Evolutionary conservation across 2,888 invertebrate species (phyloP).

Genomic region (Dioctria linearis): DNA sequence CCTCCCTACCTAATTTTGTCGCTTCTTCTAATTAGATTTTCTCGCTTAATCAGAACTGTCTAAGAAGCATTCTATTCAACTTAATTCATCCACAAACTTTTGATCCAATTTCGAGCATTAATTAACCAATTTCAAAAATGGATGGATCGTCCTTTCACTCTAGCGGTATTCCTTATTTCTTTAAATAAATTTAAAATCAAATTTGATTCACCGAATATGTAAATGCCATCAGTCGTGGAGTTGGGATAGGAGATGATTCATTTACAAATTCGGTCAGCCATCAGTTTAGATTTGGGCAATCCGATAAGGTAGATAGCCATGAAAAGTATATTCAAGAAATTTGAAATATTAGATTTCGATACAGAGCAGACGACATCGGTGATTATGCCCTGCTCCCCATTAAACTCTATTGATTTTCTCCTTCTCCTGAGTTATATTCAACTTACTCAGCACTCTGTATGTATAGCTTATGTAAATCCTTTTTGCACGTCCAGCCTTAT

Average conservation of each 20-base stretch:
- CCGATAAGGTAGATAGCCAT: slow-evolving; percentile 15
- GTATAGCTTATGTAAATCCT: slow-evolving; percentile 8
- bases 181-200: slow-evolving; percentile 8
- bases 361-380: slow-evolving; percentile 1
- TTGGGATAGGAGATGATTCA: too few species aligned
- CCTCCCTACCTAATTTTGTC: slow-evolving; percentile 25
- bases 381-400: neutral
- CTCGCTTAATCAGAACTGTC: slow-evolving; percentile 3
- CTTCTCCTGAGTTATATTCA: neutral
- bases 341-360: slow-evolving; percentile 34
- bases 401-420: slow-evolving; percentile 17
- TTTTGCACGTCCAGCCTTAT: slow-evolving; percentile 24
- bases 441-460: slow-evolving; percentile 25
- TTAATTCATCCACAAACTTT: slow-evolving; percentile 2
- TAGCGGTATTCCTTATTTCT: neutral
- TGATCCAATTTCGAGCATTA: slow-evolving; percentile 36
- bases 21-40: slow-evolving; percentile 29
- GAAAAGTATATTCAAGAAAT: slow-evolving; percentile 22
- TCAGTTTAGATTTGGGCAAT: slow-evolving; percentile 11
- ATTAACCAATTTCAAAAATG: slow-evolving; percentile 21
- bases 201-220: slow-evolving; percentile 8
- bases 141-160: neutral
- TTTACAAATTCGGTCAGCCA: neutral
- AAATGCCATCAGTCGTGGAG: neutral
- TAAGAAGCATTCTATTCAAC: slow-evolving; percentile 13